Base-by-base conservation (phyloP, 2,797 vertebrate genomes). In the Tragopan temminckii region DNA sequence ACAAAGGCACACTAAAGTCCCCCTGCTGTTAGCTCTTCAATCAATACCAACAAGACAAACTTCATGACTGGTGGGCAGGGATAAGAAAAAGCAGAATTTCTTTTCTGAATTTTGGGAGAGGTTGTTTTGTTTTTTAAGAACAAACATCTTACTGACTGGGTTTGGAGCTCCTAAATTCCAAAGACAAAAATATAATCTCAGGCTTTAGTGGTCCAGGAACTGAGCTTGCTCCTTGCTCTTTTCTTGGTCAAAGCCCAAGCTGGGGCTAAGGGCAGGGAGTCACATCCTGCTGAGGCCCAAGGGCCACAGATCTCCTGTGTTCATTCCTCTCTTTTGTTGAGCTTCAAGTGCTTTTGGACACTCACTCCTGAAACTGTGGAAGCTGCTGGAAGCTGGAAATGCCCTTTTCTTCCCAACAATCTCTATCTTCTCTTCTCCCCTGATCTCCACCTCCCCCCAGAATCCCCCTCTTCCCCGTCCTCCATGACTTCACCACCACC, bases 401-500 rank as follows among this genome's bases (percentile, higher is more conserved):
- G 48, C 0, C 4, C 3, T 6, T 11, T 43, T 72, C 61, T 24
- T 46, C 11, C 33, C 46, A 86, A 1, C 6, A 15, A 33, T 7
- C 6, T 53, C 52, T 38, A 4, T 13, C 16, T 64, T 80, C 50
- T 50, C 3, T 3, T 9, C 11, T 16, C 10, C 6, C 3, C 69
- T 43, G 61, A 45, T n/a, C 45, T 31, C 3, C 4, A 2, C 9
- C 24, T 77, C 11, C 13, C 67, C 17, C 21, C 40, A 20, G 5
- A 53, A 7, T 63, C 13, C 24, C 4, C 9, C 9, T 1, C 27
- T 68, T 46, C 57, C 31, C 11, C 1, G 7, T 55, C 10, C 18
- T 67, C 61, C 45, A 42, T 36, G 31, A 29, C 7, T 10, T 23
- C 42, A 1, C 2, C 1, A 0, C 2, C n/a, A 14, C 31, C 11